Evolutionary conservation across 1,140 invertebrate genomes (phyloP), one percentile per base, ranked within the genome.

Genomic region (Drosophila bocki): DNA sequence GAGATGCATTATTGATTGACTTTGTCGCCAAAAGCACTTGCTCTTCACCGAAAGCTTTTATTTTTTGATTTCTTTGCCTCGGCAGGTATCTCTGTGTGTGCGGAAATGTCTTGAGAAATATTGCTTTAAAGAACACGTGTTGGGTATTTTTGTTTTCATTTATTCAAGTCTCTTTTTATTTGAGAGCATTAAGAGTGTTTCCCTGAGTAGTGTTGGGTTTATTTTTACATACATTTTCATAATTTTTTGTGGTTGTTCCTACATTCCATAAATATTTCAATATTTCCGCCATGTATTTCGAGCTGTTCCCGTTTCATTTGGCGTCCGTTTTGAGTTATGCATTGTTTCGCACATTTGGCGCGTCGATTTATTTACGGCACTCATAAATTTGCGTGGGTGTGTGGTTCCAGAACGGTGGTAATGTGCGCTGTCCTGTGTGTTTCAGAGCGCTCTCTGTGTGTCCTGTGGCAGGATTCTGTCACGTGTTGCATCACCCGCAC

Each of bases 331-430:
- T 87, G 80, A 87, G 80, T 87, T 87, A 87, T 87, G 83, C 71
- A 77, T 87, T 87, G 77, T 90, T 88, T 88, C 85, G 84, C 83
- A 88, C 83, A 88, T 87, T 87, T 88, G 83, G 84, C 54, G 84
- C 68, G 74, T 83, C 83, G 85, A 87, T 87, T 87, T 87, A 87
- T 87, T 88, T 87, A 86, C 75, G 80, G 74, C 77, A 17, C 68
- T 48, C 83, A 88, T 90, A 90, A 87, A 87, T 90, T 84, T 84
- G 33, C 53, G 8, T 22, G 19, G 19, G 47, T 41, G 53, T 48
- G 56, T 75, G 62, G 61, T 63, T 56, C 53, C 51, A 37, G 35
- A 37, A 17, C 15, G 53, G 22, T 19, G 39, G 64, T 61, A 42
- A 45, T 59, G 58, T 45, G 44, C 32, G 60, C 33, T 63, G 63